A percentile compares a stretch with the other conserved stretches of the same genome.
Evolutionary conservation across 2,797 vertebrate species (phyloP).

Genomic region (Petrocephalus schoutedeni): DNA sequence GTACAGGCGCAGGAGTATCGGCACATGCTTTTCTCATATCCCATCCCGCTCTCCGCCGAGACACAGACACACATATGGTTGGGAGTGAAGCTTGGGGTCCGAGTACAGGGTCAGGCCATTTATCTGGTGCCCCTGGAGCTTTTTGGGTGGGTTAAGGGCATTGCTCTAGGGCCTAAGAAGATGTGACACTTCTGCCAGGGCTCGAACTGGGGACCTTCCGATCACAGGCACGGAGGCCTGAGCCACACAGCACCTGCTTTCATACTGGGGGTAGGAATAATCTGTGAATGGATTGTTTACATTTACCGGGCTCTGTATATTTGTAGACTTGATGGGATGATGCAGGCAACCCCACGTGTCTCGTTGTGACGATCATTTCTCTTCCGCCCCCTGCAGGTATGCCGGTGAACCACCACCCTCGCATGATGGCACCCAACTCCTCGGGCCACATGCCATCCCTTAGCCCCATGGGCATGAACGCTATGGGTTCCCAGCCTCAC

Average conservation of each 20-base stretch:
- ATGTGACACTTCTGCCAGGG: background rate
- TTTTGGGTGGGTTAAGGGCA: background rate
- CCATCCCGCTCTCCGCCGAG: background rate
- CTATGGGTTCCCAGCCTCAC: constrained; percentile 85
- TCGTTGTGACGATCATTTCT: constrained; percentile 9
- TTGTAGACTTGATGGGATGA: background rate
- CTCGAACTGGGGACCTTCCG: background rate
- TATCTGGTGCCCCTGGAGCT: background rate
- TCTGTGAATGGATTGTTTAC: background rate
- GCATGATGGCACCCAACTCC: constrained; percentile 91
- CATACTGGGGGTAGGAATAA: background rate
- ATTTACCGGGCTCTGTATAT: background rate
- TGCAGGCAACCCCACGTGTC: background rate
- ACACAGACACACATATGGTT: background rate
- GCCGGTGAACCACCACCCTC: constrained; percentile 88
- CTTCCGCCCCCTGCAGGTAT: constrained; percentile 69
- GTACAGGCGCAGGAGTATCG: background rate
- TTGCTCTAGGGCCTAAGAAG: background rate
- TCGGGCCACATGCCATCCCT: constrained; percentile 92
- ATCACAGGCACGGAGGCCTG: background rate
- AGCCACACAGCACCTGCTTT: background rate
- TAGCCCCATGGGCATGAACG: constrained; percentile 93
- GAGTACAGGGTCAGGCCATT: background rate
- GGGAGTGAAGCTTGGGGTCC: background rate
- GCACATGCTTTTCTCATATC: background rate